A percentile compares a stretch with the other conserved stretches of the same genome.
phyloP scores from a whole-genome alignment of 2,797 vertebrate species.

The Lacerta agilis region DNA sequence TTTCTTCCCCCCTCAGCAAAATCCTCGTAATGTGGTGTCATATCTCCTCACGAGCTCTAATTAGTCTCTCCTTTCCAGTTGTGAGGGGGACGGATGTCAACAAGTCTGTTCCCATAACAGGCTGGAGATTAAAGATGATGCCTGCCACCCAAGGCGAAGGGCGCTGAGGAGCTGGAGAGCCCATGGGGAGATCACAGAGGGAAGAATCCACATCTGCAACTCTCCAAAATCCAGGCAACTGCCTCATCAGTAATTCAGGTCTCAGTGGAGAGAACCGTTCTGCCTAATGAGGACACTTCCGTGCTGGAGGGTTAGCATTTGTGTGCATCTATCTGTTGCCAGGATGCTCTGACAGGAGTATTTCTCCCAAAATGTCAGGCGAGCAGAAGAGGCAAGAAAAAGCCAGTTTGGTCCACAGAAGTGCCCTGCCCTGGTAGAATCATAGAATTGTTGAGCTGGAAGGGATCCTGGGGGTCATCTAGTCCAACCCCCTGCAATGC shows the following conservation, averaged over 20 bases:
- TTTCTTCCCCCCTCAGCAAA: not conserved
- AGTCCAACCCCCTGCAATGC: no score
- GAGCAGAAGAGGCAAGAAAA: not conserved
- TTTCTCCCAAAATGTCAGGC: not conserved
- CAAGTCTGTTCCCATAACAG: not conserved
- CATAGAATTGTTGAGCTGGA: no score
- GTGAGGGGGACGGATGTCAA: not conserved
- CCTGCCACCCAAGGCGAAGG: not conserved
- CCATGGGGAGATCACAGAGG: not conserved
- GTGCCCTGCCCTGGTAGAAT: no score
- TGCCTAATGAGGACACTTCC: rapidly evolving
- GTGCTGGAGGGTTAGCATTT: not conserved
- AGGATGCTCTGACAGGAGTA: rapidly evolving
- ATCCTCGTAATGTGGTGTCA: not conserved
- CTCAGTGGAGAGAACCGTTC: not conserved
- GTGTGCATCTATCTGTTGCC: not conserved
- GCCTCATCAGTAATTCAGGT: conserved; percentile 15
- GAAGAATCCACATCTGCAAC: conserved; percentile 39
- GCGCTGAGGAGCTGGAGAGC: not conserved
- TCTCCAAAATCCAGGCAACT: conserved; percentile 8
- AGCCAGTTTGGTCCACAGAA: not conserved
- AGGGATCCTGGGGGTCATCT: no score
- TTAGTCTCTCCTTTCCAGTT: conserved; percentile 1
- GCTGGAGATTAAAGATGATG: not conserved
- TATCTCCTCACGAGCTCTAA: not conserved